phyloP scores from a whole-genome alignment of 2,888 invertebrate species.

The Himalopsyche anomala region DNA sequence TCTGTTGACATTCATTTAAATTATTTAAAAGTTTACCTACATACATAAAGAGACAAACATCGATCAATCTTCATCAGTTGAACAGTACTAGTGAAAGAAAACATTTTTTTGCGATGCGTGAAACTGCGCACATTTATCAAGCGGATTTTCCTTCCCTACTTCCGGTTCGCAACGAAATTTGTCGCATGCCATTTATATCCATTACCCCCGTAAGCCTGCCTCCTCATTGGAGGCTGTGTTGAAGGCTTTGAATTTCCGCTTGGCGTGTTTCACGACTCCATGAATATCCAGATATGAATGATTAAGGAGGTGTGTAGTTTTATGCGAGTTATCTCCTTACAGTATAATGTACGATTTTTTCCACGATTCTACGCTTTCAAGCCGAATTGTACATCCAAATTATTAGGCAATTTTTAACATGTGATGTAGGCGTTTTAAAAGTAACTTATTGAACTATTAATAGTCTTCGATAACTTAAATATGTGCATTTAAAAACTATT shows the following conservation, averaged over 20 bases:
- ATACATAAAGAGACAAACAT: not conserved
- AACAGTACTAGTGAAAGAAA: not conserved
- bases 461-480: too few relatives aligned
- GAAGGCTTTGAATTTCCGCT: conserved; percentile 32
- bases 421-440: too few relatives aligned
- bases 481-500: too few relatives aligned
- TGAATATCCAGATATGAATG: conserved; percentile 29
- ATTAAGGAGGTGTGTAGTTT: not conserved
- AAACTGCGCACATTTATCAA: conserved; percentile 10
- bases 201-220: conserved; percentile 47
- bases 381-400: too few relatives aligned
- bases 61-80: not conserved
- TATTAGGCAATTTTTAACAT: too few relatives aligned
- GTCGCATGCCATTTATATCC: conserved; percentile 60
- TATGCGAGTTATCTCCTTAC: not conserved
- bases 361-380: too few relatives aligned
- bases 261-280: not conserved
- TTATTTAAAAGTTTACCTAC: not conserved
- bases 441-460: too few relatives aligned
- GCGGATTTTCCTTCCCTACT: conserved; percentile 35
- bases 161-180: conserved; percentile 57
- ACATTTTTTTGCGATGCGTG: conserved; percentile 41
- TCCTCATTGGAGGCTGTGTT: conserved; percentile 28
- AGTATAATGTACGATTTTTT: not conserved
- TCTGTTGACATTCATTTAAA: too few relatives aligned